These are phyloP conservation scores for Petaurus breviceps DNA, from an alignment of 2,113 vertebrate species.

Conservation along the genomic window DNA sequence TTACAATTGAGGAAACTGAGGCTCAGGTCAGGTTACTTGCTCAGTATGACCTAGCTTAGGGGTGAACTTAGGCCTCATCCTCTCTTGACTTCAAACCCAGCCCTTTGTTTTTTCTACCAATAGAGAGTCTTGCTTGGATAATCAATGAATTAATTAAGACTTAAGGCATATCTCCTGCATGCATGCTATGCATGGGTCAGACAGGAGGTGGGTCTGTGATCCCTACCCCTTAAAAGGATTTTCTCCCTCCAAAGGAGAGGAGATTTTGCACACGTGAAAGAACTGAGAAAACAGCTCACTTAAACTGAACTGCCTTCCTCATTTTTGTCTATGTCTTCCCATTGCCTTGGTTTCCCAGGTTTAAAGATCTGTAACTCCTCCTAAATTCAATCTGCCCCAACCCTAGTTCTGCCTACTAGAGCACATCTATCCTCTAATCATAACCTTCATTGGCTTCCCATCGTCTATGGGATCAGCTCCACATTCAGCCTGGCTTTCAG, in stretches of 20 bases:
- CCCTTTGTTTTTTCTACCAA: not conserved
- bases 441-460: not conserved
- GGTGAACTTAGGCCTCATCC: not conserved
- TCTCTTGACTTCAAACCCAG: not conserved
- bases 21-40: not conserved
- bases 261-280: too few species aligned
- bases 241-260: too few species aligned
- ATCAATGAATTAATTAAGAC: not conserved
- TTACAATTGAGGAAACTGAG: not conserved
- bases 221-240: too few species aligned
- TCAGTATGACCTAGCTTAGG: not conserved
- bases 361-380: not conserved
- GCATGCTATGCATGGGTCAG: too few species aligned
- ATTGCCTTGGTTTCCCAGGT: not conserved
- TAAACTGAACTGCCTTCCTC: not conserved
- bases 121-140: not conserved
- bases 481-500: not conserved
- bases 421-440: not conserved
- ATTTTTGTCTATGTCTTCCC: not conserved
- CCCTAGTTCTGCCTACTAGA: not conserved
- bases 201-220: too few species aligned
- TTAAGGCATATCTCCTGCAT: too few species aligned
- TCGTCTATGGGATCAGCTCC: not conserved
- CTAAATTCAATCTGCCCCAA: not conserved
- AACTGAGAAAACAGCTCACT: not conserved